Conservation (phyloP, 2,113 vertebrate species). For the Tupaia tana region DNA sequence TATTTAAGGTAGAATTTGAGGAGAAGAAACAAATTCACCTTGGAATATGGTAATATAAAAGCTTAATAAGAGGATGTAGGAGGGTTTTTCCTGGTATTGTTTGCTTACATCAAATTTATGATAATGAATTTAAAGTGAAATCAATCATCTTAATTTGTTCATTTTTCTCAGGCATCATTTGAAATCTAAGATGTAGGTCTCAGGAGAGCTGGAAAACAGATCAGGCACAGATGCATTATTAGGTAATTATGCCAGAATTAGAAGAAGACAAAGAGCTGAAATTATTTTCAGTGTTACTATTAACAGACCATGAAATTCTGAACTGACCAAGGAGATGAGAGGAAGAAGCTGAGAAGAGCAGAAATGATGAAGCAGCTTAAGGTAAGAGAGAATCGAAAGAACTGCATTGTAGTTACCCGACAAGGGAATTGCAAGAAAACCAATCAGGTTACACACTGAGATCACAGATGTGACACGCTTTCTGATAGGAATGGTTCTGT, state of each 20-base stretch:
- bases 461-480: not conserved
- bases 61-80: not conserved
- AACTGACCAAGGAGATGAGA: not conserved
- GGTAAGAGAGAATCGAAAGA: not conserved
- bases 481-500: not conserved
- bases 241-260: not conserved
- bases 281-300: not conserved
- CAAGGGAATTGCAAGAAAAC: not conserved
- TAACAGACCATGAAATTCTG: slow-evolving; percentile 29
- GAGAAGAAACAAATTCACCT: not conserved
- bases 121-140: not conserved
- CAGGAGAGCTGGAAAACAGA: not conserved
- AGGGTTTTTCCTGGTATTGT: not conserved
- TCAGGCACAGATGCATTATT: not conserved
- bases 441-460: not conserved
- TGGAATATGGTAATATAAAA: not conserved
- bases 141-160: not conserved
- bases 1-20: not conserved
- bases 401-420: not conserved
- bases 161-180: not conserved
- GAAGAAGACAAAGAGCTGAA: not conserved
- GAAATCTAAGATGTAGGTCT: not conserved
- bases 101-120: not conserved
- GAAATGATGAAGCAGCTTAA: not conserved
- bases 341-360: not conserved